Evolutionary conservation across 2,113 vertebrate genomes (phyloP), one percentile per base, ranked within the genome.

Genomic region (Spilogale gracilis): DNA sequence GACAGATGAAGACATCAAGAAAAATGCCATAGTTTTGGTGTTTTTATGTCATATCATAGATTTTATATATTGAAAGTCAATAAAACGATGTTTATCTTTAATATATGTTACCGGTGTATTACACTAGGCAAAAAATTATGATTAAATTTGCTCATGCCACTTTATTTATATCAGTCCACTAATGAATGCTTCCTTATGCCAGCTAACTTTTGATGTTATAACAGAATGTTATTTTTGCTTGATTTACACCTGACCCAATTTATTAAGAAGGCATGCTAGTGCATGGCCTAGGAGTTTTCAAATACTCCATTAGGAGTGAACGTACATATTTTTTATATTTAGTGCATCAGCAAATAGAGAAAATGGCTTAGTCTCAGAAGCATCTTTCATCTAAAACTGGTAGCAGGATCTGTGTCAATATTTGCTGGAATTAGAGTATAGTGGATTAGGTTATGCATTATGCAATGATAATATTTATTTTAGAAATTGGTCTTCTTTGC

Each of bases 401-500:
- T 84, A 97, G 97, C 60, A 25, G 21, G 38, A 65, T 97, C 58
- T 80, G 17, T 96, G 97, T 97, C 96, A 98, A 76, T 98, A 97
- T 97, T 98, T 98, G 95, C 79, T 96, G 88, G 88, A 97, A 96
- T 97, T 98, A 91, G 25, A 91, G 20, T 89, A 30, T 60, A 63
- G 71, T 86, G 52, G 73, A 98, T 98, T 98, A 92, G 74, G 83
- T 73, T 87, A 87, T 83, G 16, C 73, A 92, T 96, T 96, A 61
- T 94, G 84, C 65, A 93, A 58, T 82, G 91, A 86, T 54, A 97
- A 73, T 96, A 94, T 98, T 97, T 98, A 95, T 87, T 98, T 97
- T 97, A 97, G 93, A 98, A 98, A 96, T 93, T 94, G 60, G 56
- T 74, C 94, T 94, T 94, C 80, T 98, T 94, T 97, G 52, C 54